Evolutionary conservation across 2,888 invertebrate genomes (phyloP).

Genomic region (Aporophyla lueneburgensis): DNA sequence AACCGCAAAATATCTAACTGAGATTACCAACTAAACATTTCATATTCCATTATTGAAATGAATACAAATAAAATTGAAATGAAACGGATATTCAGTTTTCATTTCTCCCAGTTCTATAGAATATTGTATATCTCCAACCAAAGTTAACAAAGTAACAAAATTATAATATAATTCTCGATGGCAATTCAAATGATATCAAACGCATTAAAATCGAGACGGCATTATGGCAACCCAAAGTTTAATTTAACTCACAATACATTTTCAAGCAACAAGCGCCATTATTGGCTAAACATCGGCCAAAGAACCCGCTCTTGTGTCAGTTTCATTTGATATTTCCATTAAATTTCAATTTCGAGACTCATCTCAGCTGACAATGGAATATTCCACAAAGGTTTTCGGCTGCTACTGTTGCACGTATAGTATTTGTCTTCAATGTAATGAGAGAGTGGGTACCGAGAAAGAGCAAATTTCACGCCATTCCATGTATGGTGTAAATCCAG

Average conservation of each 20-base stretch:
- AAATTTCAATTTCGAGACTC: constrained; percentile 86
- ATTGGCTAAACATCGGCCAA: constrained; percentile 75
- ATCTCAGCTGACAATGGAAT: constrained; percentile 66
- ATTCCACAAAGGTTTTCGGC: constrained; percentile 63
- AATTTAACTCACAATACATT: constrained; percentile 74
- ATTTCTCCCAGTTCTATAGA: constrained; percentile 34
- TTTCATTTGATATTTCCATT: constrained; percentile 84
- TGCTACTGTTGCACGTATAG: constrained; percentile 66
- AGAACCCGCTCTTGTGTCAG: constrained; percentile 71
- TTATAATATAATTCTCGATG: constrained; percentile 65
- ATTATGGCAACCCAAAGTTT: constrained; percentile 73
- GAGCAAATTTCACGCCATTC: constrained; percentile 80
- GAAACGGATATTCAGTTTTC: constrained; percentile 16
- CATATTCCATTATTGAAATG: constrained; percentile 5
- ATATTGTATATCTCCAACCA: constrained; percentile 26
- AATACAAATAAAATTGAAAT: constrained; percentile 14
- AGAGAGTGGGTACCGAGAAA: constrained; percentile 73
- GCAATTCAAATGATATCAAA: constrained; percentile 62
- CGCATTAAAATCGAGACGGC: constrained; percentile 64
- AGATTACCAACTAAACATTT: neutral
- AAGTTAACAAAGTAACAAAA: constrained; percentile 57
- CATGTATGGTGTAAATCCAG: constrained; percentile 73
- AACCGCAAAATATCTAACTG: neutral
- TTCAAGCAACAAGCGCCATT: constrained; percentile 76
- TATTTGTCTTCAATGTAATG: constrained; percentile 70